Conservation (phyloP, 2,797 vertebrate genomes). For the Tragelaphus oryx region DNA sequence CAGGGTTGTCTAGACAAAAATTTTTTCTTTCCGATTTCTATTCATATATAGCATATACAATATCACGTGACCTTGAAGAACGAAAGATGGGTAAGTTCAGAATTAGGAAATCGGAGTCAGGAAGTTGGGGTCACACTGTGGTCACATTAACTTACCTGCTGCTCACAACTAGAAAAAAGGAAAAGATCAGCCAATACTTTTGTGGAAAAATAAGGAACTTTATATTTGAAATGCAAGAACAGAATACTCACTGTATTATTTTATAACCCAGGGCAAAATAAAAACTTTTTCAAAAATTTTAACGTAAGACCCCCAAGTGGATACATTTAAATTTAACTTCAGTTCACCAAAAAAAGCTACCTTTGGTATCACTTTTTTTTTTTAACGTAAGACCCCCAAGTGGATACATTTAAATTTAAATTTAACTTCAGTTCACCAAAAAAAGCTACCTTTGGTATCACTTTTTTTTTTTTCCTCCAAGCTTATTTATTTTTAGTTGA, state of each 20-base stretch:
- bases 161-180: neutral
- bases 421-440: neutral
- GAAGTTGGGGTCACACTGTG: neutral
- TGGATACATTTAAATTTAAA: neutral
- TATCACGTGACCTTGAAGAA: neutral
- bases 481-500: neutral
- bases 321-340: neutral
- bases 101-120: neutral
- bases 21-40: neutral
- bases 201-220: neutral
- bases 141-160: neutral
- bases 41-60: neutral
- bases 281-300: neutral
- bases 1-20: neutral
- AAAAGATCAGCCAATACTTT: neutral
- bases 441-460: neutral
- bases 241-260: neutral
- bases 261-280: neutral
- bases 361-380: neutral
- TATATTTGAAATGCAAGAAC: neutral
- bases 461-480: neutral
- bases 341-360: neutral
- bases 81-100: neutral
- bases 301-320: neutral
- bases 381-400: neutral